These are phyloP conservation scores for Linurgus olivaceus DNA, from an alignment of 2,797 vertebrate genomes.

Conservation along the genomic window DNA sequence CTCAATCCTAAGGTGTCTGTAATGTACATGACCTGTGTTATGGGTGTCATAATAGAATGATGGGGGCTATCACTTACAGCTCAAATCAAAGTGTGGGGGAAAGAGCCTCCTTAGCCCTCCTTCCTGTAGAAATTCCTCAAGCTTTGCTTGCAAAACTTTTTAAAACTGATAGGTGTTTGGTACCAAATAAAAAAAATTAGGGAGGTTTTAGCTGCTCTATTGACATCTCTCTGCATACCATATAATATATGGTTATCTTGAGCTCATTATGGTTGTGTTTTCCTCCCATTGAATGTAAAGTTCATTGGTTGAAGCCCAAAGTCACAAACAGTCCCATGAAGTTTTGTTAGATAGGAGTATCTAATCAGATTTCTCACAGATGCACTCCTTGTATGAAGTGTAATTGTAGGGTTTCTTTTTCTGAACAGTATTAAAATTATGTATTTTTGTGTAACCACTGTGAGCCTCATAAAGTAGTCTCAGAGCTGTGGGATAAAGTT, in stretches of 20 bases:
- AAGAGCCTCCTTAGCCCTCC: background rate
- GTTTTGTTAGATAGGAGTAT: background rate
- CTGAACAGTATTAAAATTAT: background rate
- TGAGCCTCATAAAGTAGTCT: background rate
- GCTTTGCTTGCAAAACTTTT: background rate
- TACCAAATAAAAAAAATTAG: background rate
- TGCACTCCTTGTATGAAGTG: fast-evolving
- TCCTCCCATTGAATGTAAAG: background rate
- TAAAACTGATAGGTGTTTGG: background rate
- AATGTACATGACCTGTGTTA: background rate
- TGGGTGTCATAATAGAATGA: background rate
- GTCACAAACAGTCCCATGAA: background rate
- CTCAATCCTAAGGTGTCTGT: background rate
- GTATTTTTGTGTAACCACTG: background rate
- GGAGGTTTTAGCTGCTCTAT: background rate
- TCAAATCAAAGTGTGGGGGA: background rate
- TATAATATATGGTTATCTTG: background rate
- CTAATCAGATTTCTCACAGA: background rate
- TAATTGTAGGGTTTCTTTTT: background rate
- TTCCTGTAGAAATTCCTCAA: background rate
- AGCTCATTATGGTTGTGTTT: background rate
- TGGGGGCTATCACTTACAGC: background rate
- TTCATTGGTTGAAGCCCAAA: background rate
- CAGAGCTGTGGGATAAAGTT: background rate
- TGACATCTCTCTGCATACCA: background rate